A percentile compares a stretch with the other conserved stretches of the same genome.
phyloP scores from a whole-genome alignment of 2,888 invertebrate species.

The Amphipoea lucens region DNA sequence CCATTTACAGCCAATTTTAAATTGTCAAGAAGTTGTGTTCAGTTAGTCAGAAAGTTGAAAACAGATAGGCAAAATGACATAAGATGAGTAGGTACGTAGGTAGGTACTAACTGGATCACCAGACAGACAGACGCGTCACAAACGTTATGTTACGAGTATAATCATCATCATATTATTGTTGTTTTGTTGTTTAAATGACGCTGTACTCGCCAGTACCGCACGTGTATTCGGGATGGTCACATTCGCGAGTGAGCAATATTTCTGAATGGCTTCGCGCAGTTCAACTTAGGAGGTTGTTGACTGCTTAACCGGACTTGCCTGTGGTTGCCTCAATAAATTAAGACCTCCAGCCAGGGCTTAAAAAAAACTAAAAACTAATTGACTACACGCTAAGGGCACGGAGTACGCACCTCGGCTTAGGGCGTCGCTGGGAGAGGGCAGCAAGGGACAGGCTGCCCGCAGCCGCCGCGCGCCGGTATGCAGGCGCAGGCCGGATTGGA shows the following conservation, averaged over 20 bases:
- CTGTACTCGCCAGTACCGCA: slow-evolving; percentile 56
- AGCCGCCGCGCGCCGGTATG: neutral
- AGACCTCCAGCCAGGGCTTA: neutral
- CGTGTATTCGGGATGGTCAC: slow-evolving; percentile 65
- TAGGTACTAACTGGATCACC: slow-evolving; percentile 5
- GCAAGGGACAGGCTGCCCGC: no score
- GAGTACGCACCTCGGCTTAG: neutral
- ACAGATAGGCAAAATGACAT: neutral
- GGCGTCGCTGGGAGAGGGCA: neutral
- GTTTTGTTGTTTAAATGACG: slow-evolving; percentile 22
- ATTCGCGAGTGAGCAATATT: slow-evolving; percentile 63
- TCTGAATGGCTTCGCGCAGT: neutral
- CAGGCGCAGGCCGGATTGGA: neutral
- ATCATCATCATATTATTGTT: slow-evolving; percentile 18
- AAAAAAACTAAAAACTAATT: neutral
- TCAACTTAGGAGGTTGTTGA: neutral
- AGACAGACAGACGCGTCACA: slow-evolving; percentile 40
- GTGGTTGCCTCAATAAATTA: neutral
- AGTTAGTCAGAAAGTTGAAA: neutral
- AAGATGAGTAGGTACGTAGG: neutral
- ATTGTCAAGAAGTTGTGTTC: neutral
- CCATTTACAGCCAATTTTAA: neutral
- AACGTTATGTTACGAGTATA: slow-evolving; percentile 2
- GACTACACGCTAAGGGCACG: neutral
- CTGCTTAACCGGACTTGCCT: neutral